A percentile compares a stretch with the other conserved stretches of the same genome.
Conservation (phyloP, 2,113 vertebrate genomes). For the Cottus gobio region DNA sequence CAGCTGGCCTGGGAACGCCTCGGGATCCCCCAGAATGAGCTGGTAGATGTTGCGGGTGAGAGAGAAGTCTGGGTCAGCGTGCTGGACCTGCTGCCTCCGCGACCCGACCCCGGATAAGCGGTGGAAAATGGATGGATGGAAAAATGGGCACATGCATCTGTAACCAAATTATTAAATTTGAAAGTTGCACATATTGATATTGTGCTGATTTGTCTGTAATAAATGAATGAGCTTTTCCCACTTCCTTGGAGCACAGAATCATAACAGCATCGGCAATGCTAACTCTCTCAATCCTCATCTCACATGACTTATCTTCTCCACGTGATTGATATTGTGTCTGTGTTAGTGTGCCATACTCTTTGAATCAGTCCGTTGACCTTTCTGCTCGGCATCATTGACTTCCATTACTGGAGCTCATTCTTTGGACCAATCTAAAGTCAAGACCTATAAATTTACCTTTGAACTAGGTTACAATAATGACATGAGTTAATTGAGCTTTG, state of each 20-base stretch:
- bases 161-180: neutral
- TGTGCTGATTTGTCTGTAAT: neutral
- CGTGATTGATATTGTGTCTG: neutral
- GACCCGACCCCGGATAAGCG: too few relatives aligned
- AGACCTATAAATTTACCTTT: neutral
- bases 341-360: neutral
- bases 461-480: neutral
- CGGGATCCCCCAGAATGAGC: too few relatives aligned
- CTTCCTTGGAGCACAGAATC: neutral
- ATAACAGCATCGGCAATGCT: neutral
- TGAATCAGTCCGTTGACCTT: too few relatives aligned
- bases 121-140: too few relatives aligned
- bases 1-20: too few relatives aligned
- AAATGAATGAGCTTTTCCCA: neutral
- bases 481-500: neutral
- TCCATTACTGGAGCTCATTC: neutral
- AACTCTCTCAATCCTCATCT: neutral
- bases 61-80: too few relatives aligned
- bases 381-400: neutral
- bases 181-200: neutral
- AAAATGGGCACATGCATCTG: neutral
- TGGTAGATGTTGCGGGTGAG: too few relatives aligned
- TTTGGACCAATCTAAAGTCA: neutral
- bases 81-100: too few relatives aligned
- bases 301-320: neutral